Percentiles rank a stretch among this genome's conserved stretches.
Evolutionary conservation across 2,797 vertebrate species (phyloP).

Genomic region (Chelidonichthys spinosus): DNA sequence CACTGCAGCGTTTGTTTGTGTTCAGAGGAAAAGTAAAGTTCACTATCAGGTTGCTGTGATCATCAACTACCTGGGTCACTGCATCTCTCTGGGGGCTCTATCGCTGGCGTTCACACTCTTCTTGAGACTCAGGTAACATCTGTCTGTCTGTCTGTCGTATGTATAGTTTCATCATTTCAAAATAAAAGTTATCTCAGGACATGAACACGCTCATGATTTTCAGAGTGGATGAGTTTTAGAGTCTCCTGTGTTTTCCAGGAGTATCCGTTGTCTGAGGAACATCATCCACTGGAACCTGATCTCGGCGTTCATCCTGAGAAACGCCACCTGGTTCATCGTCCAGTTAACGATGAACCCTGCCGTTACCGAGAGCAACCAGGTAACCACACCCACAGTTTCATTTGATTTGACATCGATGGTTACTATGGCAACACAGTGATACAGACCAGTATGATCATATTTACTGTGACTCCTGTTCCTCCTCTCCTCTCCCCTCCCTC

Average conservation of each 20-base stretch:
- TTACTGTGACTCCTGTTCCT: too few relatives aligned
- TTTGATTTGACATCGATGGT: background rate
- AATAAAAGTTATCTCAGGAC: too few relatives aligned
- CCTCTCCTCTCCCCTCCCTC: too few relatives aligned
- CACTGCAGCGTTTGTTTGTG: slow-evolving; percentile 9
- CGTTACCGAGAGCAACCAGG: slow-evolving; percentile 87
- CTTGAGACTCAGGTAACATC: slow-evolving; percentile 88
- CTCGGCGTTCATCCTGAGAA: slow-evolving; percentile 93
- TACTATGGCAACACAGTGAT: background rate
- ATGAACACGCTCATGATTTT: too few relatives aligned
- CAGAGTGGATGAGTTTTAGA: too few relatives aligned
- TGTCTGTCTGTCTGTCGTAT: background rate
- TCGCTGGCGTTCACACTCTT: slow-evolving; percentile 91
- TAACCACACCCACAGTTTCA: slow-evolving; percentile 13
- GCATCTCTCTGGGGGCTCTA: slow-evolving; percentile 90
- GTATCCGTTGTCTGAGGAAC: slow-evolving; percentile 93
- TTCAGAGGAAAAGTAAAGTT: slow-evolving; percentile 90
- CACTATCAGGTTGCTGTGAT: slow-evolving; percentile 91
- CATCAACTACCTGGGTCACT: slow-evolving; percentile 94
- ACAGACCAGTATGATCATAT: too few relatives aligned
- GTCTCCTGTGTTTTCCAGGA: slow-evolving; percentile 84
- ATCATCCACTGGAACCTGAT: slow-evolving; percentile 98
- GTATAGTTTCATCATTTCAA: too few relatives aligned
- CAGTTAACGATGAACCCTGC: slow-evolving; percentile 89
- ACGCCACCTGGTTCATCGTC: slow-evolving; percentile 93